These are phyloP conservation scores for Merluccius polli DNA, from an alignment of 2,797 vertebrate genomes.

Conservation along the genomic window DNA sequence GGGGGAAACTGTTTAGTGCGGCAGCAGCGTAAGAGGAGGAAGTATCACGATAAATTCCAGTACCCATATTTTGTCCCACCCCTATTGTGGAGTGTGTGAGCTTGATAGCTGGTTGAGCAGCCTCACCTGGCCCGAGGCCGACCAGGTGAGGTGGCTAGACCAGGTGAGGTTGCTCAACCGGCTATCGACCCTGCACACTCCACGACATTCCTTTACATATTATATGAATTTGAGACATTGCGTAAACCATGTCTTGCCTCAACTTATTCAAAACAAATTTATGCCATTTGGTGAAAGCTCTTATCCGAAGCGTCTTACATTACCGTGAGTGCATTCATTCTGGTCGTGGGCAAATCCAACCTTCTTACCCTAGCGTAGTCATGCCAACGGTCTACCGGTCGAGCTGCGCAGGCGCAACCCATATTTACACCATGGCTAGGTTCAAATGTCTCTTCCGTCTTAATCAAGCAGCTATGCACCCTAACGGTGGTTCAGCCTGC, in stretches of 20 bases:
- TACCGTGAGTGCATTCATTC: not conserved
- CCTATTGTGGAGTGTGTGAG: no score
- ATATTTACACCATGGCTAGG: not conserved
- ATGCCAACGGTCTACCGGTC: not conserved
- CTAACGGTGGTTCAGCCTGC: not conserved
- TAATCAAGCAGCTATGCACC: not conserved
- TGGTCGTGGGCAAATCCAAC: not conserved
- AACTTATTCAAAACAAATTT: no score
- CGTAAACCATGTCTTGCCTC: not conserved
- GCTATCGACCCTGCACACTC: no score
- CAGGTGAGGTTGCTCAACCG: no score
- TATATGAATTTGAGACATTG: not conserved
- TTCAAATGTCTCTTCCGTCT: not conserved
- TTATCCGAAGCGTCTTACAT: not conserved
- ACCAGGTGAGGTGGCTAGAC: no score
- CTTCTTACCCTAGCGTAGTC: no score
- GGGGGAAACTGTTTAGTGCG: no score
- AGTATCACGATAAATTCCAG: no score
- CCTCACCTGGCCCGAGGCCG: no score
- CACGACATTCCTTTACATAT: not conserved
- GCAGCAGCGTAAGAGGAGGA: no score
- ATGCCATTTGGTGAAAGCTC: not conserved
- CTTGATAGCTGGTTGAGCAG: no score
- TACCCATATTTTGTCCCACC: no score
- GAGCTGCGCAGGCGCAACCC: not conserved